These are phyloP conservation scores for Caenorhabditis virilis DNA, from an alignment of 2,888 invertebrate genomes.

Conservation along the genomic window DNA sequence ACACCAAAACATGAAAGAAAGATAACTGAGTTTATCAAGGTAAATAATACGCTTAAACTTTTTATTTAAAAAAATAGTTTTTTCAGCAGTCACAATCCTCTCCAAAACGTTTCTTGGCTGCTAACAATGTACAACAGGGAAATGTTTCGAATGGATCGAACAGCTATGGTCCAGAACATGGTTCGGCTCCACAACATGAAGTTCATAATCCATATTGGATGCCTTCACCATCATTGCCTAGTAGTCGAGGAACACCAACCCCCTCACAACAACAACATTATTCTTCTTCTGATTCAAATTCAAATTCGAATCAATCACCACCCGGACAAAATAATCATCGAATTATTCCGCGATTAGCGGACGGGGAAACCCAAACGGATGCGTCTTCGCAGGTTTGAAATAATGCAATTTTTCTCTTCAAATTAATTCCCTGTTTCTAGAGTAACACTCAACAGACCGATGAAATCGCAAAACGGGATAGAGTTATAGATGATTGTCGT, in stretches of 20 bases:
- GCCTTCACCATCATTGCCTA: conserved; percentile 2
- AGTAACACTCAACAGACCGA: conserved; percentile 13
- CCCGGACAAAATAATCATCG: conserved; percentile 22
- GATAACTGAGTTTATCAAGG: conserved; percentile 52
- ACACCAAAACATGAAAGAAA: conserved; percentile 53
- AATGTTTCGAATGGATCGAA: conserved; percentile 23
- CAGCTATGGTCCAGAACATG: conserved; percentile 8
- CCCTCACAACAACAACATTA: conserved; percentile 33
- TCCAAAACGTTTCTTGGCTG: conserved; percentile 18
- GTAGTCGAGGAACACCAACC: conserved; percentile 18
- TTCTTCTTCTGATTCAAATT: conserved; percentile 49
- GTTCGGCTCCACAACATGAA: background rate
- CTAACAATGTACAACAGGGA: background rate
- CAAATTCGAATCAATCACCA: conserved; percentile 49
- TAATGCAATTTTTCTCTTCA: conserved; percentile 4
- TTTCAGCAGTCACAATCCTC: conserved; percentile 33
- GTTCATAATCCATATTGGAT: conserved; percentile 1
- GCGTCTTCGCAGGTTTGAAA: conserved; percentile 11
- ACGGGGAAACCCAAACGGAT: conserved; percentile 43
- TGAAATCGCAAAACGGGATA: conserved; percentile 45
- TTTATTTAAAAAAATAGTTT: background rate
- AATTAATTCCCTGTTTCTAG: conserved; percentile 13
- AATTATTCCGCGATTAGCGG: conserved; percentile 8
- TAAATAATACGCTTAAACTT: background rate
- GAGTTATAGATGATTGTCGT: conserved; percentile 40